phyloP scores from a whole-genome alignment of 2,888 invertebrate species.

The Ormyrus labotus region DNA sequence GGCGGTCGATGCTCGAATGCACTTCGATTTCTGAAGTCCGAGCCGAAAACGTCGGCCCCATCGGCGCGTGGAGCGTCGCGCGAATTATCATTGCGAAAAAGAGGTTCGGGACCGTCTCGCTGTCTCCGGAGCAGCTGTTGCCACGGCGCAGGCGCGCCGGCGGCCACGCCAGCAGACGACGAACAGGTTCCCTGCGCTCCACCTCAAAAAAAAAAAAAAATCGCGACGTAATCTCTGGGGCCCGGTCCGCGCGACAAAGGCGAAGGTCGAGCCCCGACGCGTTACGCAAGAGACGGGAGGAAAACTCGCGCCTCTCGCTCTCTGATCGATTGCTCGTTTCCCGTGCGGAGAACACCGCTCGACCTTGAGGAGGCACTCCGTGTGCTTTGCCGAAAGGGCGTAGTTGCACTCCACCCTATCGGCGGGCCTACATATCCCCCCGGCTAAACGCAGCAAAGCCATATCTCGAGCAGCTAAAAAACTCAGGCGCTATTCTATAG shows the following conservation, averaged over 20 bases:
- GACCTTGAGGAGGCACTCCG: slow-evolving; percentile 30
- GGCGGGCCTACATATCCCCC: not conserved
- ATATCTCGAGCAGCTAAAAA: too few relatives aligned
- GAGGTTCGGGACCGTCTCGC: too few relatives aligned
- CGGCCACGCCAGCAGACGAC: slow-evolving; percentile 40
- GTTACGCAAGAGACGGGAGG: not conserved
- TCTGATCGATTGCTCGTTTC: slow-evolving; percentile 51
- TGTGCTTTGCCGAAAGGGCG: too few relatives aligned
- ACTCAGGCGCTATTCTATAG: too few relatives aligned
- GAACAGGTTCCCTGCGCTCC: slow-evolving; percentile 8
- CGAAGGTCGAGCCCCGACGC: too few relatives aligned
- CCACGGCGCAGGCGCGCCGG: not conserved
- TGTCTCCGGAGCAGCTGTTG: too few relatives aligned
- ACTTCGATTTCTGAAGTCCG: slow-evolving; percentile 36
- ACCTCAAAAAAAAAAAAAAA: slow-evolving; percentile 17
- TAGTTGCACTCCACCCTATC: not conserved
- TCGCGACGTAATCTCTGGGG: slow-evolving; percentile 6
- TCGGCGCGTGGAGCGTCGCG: not conserved
- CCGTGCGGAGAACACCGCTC: slow-evolving; percentile 35
- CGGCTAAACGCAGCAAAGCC: too few relatives aligned
- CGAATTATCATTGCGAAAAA: not conserved
- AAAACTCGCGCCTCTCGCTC: slow-evolving; percentile 36
- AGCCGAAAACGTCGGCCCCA: not conserved
- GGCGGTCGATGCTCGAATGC: slow-evolving; percentile 39
- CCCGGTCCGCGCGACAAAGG: not conserved